Conservation (phyloP, 1,140 invertebrate genomes). For the Epicauta chinensis region DNA sequence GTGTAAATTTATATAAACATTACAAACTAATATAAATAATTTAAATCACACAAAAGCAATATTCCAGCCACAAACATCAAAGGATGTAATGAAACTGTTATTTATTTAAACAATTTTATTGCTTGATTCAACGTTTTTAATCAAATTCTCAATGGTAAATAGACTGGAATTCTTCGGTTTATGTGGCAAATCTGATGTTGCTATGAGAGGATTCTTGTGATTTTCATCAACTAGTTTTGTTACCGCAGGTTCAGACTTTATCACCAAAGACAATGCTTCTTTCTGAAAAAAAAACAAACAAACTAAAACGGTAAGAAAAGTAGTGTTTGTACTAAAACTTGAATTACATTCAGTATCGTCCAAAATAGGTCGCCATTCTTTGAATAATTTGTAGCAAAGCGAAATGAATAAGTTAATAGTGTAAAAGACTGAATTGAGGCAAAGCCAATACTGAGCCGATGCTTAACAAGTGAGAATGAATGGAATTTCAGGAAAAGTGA, state of each 20-base stretch:
- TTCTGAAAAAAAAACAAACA: slow-evolving; percentile 26
- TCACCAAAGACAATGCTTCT: slow-evolving; percentile 27
- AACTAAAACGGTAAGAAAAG: no score
- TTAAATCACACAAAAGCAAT: no score
- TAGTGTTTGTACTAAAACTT: not conserved
- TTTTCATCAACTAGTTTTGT: not conserved
- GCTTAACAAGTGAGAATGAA: no score
- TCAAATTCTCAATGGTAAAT: slow-evolving; percentile 40
- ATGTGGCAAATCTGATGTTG: slow-evolving; percentile 8
- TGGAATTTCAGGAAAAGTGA: no score
- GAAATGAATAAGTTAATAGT: no score
- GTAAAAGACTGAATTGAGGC: no score
- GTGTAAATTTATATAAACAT: no score
- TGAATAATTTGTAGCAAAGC: slow-evolving; percentile 1
- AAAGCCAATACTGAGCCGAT: no score
- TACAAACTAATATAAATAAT: no score
- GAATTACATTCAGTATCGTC: not conserved
- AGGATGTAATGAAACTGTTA: slow-evolving; percentile 4
- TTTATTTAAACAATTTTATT: slow-evolving; percentile 35
- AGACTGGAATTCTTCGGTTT: slow-evolving; percentile 36
- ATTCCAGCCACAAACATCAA: no score
- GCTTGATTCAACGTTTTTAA: slow-evolving; percentile 29
- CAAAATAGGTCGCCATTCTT: not conserved
- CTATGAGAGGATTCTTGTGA: not conserved
- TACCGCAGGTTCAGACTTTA: slow-evolving; percentile 5